These are phyloP conservation scores for Camelus bactrianus DNA, from an alignment of 2,113 vertebrate genomes.

Conservation along the genomic window DNA sequence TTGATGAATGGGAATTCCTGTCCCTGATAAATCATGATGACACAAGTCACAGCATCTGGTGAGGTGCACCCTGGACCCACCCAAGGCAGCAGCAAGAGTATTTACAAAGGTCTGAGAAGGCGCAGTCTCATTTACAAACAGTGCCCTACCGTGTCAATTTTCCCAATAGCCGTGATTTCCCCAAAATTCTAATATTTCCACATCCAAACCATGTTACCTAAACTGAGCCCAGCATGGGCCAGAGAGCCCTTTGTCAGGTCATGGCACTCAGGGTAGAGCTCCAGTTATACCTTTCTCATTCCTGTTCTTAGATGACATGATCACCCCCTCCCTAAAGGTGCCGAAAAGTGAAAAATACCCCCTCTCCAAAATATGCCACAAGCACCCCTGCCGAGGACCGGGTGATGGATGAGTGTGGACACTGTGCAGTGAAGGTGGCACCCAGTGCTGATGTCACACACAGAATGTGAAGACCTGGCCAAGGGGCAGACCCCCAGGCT, in stretches of 20 bases:
- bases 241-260: neutral
- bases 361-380: neutral
- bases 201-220: neutral
- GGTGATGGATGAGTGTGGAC: too few relatives aligned
- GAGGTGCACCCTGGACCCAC: neutral
- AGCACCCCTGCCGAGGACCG: neutral
- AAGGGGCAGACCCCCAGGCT: neutral
- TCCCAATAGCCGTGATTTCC: neutral
- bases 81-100: neutral
- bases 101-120: neutral
- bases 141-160: neutral
- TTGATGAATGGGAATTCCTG: neutral
- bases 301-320: neutral
- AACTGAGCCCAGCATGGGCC: neutral
- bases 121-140: neutral
- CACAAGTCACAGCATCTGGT: accelerated
- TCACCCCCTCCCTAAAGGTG: neutral
- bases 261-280: neutral
- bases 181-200: neutral
- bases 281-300: neutral
- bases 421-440: accelerated
- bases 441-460: too few relatives aligned
- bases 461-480: neutral
- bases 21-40: neutral
- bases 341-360: neutral